phyloP scores from a whole-genome alignment of 2,888 invertebrate genomes.

The Adela reaumurella region DNA sequence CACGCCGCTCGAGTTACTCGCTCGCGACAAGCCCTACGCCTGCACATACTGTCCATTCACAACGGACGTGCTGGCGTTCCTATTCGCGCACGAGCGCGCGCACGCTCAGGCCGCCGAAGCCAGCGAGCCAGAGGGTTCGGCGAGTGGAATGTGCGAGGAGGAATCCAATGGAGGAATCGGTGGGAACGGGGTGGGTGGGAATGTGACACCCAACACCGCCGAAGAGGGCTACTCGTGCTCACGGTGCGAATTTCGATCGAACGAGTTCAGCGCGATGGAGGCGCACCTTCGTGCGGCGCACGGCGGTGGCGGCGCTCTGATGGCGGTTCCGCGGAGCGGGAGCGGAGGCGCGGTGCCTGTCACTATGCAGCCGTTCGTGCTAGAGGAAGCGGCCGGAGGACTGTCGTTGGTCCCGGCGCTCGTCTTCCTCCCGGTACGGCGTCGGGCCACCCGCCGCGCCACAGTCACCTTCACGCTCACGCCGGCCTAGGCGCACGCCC shows the following conservation, averaged over 20 bases:
- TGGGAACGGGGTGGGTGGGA: slow-evolving; percentile 20
- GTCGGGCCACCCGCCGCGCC: slow-evolving; percentile 79
- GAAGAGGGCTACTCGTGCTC: slow-evolving; percentile 43
- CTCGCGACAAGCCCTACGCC: slow-evolving; percentile 71
- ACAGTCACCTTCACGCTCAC: slow-evolving; percentile 91
- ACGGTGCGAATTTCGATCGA: slow-evolving; percentile 46
- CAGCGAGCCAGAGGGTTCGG: slow-evolving; percentile 20
- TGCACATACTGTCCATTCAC: slow-evolving; percentile 89
- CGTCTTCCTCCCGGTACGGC: slow-evolving; percentile 90
- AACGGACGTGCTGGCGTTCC: slow-evolving; percentile 83
- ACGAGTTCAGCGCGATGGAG: slow-evolving; percentile 44
- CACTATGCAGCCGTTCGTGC: slow-evolving; percentile 91
- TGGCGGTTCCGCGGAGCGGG: slow-evolving; percentile 49
- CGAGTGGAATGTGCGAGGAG: slow-evolving; percentile 5
- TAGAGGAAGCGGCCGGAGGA: slow-evolving; percentile 64
- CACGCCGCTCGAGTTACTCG: slow-evolving; percentile 56
- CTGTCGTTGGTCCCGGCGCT: slow-evolving; percentile 83
- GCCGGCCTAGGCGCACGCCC: slow-evolving; percentile 79
- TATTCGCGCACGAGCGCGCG: slow-evolving; percentile 89
- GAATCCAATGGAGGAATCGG: slow-evolving; percentile 15
- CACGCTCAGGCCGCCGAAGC: slow-evolving; percentile 47
- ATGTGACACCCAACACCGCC: slow-evolving; percentile 23
- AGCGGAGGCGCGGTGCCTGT: slow-evolving; percentile 54
- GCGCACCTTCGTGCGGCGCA: slow-evolving; percentile 47
- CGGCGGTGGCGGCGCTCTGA: slow-evolving; percentile 41